Evolutionary conservation across 2,113 vertebrate species (phyloP), one percentile per base, ranked within the genome.

Genomic region (Gobiocypris rarus): DNA sequence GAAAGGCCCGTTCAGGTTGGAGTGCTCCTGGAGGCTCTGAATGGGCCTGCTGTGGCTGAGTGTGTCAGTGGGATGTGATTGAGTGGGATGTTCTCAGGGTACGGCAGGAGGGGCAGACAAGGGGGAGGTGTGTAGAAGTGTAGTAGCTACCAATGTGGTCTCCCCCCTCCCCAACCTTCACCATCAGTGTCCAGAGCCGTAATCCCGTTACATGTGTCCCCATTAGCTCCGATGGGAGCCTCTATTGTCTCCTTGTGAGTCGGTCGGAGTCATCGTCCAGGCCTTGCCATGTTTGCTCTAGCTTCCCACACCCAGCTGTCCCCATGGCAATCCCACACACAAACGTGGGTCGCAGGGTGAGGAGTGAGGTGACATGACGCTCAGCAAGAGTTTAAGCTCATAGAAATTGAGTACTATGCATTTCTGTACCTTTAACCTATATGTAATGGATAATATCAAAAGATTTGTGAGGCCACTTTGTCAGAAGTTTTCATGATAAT

Each of bases 151-250:
- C 91, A 91, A 94, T 93, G 93, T 93, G 91, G 92, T 93, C 92
- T 75, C 79, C 77, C 84, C 67, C 74, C 88, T 89, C 85, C 65
- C 26, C 28, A 56, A 10, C 45, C 28, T 76, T 63, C 59, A 83
- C 83, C 83, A 63, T 88, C 93, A 91, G 92, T 93, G 91, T 92
- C 89, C 89, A 88, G 86, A 61, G 81, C 84, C 85, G 90, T 94
- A 93, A 93, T 94, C 91, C 88, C 67, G 91, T 94, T 93, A 91
- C 91, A 92, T 94, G 90, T 91, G 90, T 92, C 91, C 90, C 90
- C 90, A 93, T 94, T 93, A 93, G 92, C 86, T 87, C 90, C 91
- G 91, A 91, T 91, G 90, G 92, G 89, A 80, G 71, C 85, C 0
- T 34, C 91, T 87, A 91, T 94, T 94, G 93, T 94, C 84, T 83